phyloP scores from a whole-genome alignment of 2,888 invertebrate genomes.

The Hydrotaea cyrtoneurina region DNA sequence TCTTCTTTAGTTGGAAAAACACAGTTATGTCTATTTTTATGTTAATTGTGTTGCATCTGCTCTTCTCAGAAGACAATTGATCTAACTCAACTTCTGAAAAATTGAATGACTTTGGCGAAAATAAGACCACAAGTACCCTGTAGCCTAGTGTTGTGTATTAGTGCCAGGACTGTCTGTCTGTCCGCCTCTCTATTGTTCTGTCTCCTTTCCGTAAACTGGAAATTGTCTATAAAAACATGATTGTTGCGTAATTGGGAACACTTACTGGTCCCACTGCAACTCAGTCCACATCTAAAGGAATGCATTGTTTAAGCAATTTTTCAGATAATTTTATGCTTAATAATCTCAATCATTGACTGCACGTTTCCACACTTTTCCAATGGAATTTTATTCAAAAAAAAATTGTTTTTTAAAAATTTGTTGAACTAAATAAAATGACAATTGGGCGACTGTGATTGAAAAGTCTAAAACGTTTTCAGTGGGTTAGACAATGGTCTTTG shows the following conservation, averaged over 20 bases:
- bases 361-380: background rate
- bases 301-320: background rate
- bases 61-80: too few species aligned
- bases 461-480: background rate
- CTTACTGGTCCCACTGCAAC: background rate
- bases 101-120: too few species aligned
- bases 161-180: too few species aligned
- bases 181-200: too few species aligned
- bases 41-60: too few species aligned
- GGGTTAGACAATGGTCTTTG: background rate
- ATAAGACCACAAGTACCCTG: too few species aligned
- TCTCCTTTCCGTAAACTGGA: too few species aligned
- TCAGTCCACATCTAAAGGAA: too few species aligned
- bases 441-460: slow-evolving; percentile 20
- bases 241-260: background rate
- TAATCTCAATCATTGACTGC: background rate
- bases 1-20: too few species aligned
- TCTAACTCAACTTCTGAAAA: too few species aligned
- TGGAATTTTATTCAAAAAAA: slow-evolving; percentile 27
- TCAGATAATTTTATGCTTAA: slow-evolving; percentile 25
- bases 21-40: too few species aligned
- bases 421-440: background rate
- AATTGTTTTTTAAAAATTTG: slow-evolving; percentile 4
- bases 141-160: too few species aligned
- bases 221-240: background rate